These are phyloP conservation scores for Aphidius gifuensis DNA, from an alignment of 1,140 invertebrate genomes.

Conservation along the genomic window DNA sequence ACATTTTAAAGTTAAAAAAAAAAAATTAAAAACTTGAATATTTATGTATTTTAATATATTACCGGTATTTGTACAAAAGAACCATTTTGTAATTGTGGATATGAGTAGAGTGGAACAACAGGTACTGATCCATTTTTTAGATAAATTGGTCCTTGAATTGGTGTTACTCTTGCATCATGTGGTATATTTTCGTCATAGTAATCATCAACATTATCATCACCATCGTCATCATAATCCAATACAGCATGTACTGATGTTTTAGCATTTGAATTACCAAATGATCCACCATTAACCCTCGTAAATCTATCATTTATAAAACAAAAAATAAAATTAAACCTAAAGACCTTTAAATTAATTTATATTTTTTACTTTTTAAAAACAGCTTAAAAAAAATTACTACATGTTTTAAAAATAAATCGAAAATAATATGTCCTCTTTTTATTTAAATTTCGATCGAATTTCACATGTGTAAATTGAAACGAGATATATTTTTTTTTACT, in stretches of 20 bases:
- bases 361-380: neutral
- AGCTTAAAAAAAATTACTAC: conserved; percentile 12
- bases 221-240: conserved; percentile 63
- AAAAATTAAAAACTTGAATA: neutral
- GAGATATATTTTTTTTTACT: conserved; percentile 8
- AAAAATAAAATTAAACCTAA: neutral
- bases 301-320: conserved; percentile 40
- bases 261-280: conserved; percentile 50
- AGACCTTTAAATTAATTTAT: conserved; percentile 7
- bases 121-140: conserved; percentile 76
- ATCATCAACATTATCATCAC: conserved; percentile 59
- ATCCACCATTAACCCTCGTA: conserved; percentile 56
- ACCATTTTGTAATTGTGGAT: conserved; percentile 77
- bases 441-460: conserved; percentile 23
- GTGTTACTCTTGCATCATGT: conserved; percentile 61
- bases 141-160: conserved; percentile 77
- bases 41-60: conserved; percentile 50
- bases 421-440: conserved; percentile 16
- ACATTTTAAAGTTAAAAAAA: neutral
- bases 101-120: conserved; percentile 81
- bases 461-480: conserved; percentile 17
- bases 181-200: conserved; percentile 50
- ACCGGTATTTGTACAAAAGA: conserved; percentile 83
- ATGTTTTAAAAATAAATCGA: conserved; percentile 1
- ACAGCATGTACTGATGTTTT: conserved; percentile 69